Evolutionary conservation across 2,888 invertebrate genomes (phyloP), one percentile per base, ranked within the genome.

Genomic region (Acronicta leporina): DNA sequence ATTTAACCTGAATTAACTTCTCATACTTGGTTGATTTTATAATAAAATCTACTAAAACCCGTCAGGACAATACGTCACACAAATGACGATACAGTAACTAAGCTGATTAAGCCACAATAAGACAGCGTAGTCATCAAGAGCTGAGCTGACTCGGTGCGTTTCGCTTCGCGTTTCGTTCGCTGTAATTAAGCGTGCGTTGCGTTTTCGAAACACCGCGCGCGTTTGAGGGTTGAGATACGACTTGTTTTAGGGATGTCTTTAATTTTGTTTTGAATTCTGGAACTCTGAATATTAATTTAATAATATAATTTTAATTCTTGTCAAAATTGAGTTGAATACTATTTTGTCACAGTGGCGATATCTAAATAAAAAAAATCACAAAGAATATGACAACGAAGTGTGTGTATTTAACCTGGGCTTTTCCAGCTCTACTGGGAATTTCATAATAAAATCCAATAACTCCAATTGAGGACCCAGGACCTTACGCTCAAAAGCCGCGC

Each of bases 141-240:
- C 46, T 50, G 68, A 57, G 67, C 62, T 72, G 66, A 66, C 66
- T 63, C 53, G 57, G 38, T 53, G 59, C 61, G 74, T 54, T 53
- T 45, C 58, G 68, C 61, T 53, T 56, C 59, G 71, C 64, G 68
- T 63, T 60, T 59, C 71, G 74, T 64, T 67, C 72, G 72, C 67
- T 63, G 81, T 87, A 84, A 88, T 90, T 89, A 89, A 88, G 89
- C 88, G 68, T 62, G 77, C 87, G 84, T 74, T 79, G 89, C 89
- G 77, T 63, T 86, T 85, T 79, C 61, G 33, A 30, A 73, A 67
- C 61, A 53, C 50, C 53, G 49, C 57, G 44, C 66, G 68, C 68
- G 27, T 43, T 68, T 27, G 63, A 63, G 70, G 70, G 70, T 73
- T 73, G 52, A 42, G 2, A 20, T 33, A 33, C 10, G 41, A 27